Evolutionary conservation across 2,113 vertebrate genomes (phyloP).

Genomic region (Cyphomyrus plagiostoma): DNA sequence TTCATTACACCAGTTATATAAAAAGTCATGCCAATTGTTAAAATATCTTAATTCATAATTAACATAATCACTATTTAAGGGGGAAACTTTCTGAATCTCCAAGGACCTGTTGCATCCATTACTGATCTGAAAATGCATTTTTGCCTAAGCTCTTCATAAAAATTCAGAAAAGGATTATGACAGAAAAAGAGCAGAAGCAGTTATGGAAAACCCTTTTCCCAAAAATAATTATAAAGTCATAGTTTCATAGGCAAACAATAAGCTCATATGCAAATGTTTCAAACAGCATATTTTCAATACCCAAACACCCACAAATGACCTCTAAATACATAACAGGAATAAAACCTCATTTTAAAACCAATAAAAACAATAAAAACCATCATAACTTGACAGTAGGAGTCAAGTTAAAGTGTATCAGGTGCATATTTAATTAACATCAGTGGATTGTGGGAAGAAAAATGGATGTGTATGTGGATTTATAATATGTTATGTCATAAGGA

Average conservation of each 20-base stretch:
- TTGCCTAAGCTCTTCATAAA: slow-evolving; percentile 52
- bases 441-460: background rate
- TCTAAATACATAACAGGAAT: background rate
- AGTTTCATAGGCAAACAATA: background rate
- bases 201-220: background rate
- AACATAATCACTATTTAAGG: slow-evolving; percentile 78
- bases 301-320: background rate
- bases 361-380: no score
- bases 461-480: background rate
- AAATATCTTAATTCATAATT: background rate
- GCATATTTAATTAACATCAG: background rate
- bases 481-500: background rate
- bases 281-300: background rate
- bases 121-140: slow-evolving; percentile 78
- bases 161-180: slow-evolving; percentile 58
- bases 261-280: background rate
- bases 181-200: slow-evolving; percentile 1
- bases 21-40: background rate
- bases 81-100: slow-evolving; percentile 71
- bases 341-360: background rate
- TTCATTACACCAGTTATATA: background rate
- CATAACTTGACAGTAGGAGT: background rate
- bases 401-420: background rate
- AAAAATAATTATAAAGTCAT: background rate
- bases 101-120: slow-evolving; percentile 71